phyloP scores from a whole-genome alignment of 2,797 vertebrate species.

The Peromyscus attwateri region DNA sequence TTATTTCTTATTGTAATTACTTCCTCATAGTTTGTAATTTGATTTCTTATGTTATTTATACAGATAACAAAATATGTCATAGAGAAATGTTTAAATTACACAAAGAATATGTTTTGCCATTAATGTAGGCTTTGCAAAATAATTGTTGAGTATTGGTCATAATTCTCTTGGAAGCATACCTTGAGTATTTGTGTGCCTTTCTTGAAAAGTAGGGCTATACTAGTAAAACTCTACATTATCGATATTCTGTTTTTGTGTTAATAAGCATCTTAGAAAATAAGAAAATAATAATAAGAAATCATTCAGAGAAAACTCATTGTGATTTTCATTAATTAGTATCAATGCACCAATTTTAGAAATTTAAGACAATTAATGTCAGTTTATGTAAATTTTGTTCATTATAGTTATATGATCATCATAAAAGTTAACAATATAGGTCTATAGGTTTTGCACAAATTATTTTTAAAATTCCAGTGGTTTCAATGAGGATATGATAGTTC shows the following conservation, averaged over 20 bases:
- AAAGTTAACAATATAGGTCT: not conserved
- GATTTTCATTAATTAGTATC: constrained; percentile 1
- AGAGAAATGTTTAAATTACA: constrained; percentile 10
- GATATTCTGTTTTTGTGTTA: not conserved
- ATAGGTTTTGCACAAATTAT: not conserved
- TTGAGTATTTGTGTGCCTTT: not conserved
- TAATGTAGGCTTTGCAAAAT: not conserved
- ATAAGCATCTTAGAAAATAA: not conserved
- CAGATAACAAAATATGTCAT: not conserved
- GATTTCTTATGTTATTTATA: not conserved
- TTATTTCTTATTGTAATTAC: not conserved
- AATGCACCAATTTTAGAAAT: constrained; percentile 8
- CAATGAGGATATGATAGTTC: not conserved
- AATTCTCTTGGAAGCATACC: constrained; percentile 18
- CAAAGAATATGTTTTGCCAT: not conserved
- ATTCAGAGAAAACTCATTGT: not conserved
- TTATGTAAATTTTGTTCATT: not conserved
- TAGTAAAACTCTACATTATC: not conserved
- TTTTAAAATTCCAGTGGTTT: not conserved
- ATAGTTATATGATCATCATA: not conserved
- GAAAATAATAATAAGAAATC: not conserved
- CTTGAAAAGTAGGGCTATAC: not conserved
- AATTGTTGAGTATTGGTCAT: not conserved
- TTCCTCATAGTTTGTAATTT: not conserved
- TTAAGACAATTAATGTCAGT: not conserved